Conservation (phyloP, 2,113 vertebrate species). For the Erythrolamprus reginae region DNA sequence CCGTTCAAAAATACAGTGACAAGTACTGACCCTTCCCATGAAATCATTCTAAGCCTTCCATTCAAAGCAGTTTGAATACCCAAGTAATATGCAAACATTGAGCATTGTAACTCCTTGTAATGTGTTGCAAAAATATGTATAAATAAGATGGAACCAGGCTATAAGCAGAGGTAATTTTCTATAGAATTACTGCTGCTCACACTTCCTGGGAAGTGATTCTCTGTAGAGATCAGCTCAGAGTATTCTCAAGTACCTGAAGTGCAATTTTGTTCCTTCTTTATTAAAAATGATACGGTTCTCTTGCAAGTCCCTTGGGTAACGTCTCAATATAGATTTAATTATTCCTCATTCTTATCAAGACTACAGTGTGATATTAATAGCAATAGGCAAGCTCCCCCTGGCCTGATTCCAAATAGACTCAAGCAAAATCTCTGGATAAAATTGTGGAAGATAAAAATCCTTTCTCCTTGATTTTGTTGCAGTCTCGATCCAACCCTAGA, state of each 20-base stretch:
- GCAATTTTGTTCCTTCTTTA: slow-evolving; percentile 27
- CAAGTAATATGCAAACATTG: neutral
- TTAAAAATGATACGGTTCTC: slow-evolving; percentile 32
- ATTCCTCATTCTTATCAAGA: slow-evolving; percentile 23
- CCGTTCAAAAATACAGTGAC: neutral
- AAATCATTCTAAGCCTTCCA: neutral
- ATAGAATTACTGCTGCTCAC: slow-evolving; percentile 4
- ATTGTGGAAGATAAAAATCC: neutral
- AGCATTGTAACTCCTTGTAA: neutral
- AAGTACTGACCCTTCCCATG: neutral
- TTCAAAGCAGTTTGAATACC: neutral
- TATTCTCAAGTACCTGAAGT: slow-evolving; percentile 24
- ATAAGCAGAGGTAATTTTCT: neutral
- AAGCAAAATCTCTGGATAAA: neutral
- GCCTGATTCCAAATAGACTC: neutral
- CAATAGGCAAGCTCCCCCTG: slow-evolving; percentile 2
- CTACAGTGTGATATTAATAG: slow-evolving; percentile 5
- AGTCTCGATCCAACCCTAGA: neutral
- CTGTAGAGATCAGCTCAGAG: slow-evolving; percentile 14
- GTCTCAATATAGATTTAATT: slow-evolving; percentile 29
- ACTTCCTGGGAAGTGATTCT: slow-evolving; percentile 7
- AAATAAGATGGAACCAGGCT: neutral
- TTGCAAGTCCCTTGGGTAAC: slow-evolving; percentile 13
- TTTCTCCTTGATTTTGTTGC: neutral
- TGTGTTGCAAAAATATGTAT: too few species aligned